Conservation (phyloP, 2,797 vertebrate species). For the Diceros bicornis region DNA sequence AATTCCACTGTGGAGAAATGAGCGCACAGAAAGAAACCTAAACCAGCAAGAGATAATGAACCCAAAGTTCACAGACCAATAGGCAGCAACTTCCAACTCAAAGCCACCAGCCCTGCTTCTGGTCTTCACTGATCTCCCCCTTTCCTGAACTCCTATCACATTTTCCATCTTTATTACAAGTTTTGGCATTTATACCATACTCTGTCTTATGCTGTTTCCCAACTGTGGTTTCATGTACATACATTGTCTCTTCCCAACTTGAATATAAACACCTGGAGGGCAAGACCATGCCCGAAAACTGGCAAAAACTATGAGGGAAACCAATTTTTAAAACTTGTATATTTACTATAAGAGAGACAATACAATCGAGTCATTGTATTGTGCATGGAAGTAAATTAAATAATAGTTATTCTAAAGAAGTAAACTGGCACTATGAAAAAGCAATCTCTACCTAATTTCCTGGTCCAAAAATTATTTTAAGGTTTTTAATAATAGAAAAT, state of each 20-base stretch:
- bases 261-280: not conserved
- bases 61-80: not conserved
- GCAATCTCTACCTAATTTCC: not conserved
- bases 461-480: constrained; percentile 35
- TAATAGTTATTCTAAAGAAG: not conserved
- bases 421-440: not conserved
- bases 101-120: not conserved
- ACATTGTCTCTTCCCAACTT: not conserved
- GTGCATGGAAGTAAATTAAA: not conserved
- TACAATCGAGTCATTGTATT: not conserved
- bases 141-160: not conserved
- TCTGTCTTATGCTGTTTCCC: not conserved
- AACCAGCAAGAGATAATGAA: not conserved
- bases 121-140: not conserved
- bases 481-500: not conserved
- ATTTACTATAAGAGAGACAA: not conserved
- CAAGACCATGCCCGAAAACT: not conserved
- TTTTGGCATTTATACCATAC: not conserved
- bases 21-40: not conserved
- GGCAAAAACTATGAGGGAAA: not conserved
- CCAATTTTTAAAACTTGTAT: not conserved
- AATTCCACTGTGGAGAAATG: not conserved
- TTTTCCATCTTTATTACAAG: not conserved
- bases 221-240: not conserved
- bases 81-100: not conserved